Conservation (phyloP, 64 coral and sea anemone genomes). For the Montipora foliosa region DNA sequence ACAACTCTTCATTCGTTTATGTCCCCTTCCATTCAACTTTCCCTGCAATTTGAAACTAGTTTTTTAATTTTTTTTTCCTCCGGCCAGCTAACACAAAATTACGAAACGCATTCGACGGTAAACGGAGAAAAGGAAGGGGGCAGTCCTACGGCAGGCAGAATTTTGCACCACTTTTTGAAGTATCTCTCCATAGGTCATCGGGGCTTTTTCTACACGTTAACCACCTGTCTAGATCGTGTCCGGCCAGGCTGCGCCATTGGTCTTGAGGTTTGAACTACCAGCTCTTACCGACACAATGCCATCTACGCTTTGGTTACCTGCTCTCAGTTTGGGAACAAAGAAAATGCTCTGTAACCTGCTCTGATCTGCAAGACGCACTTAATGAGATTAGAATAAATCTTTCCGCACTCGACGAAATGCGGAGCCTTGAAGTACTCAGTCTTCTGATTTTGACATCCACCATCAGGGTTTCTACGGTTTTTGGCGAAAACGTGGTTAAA, state of each 20-base stretch:
- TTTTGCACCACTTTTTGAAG: not conserved
- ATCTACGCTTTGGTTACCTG: not conserved
- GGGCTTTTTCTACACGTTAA: not conserved
- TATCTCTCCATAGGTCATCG: not conserved
- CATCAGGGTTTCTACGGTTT: not conserved
- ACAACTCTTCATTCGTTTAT: too few relatives aligned
- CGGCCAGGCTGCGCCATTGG: not conserved
- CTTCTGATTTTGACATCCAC: not conserved
- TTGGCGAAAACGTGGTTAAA: not conserved
- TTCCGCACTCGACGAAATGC: not conserved
- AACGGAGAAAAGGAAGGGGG: too few relatives aligned
- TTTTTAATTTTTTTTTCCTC: too few relatives aligned
- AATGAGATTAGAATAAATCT: not conserved
- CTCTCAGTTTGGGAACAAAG: not conserved
- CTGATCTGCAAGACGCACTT: constrained; percentile 1
- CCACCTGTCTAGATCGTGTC: not conserved
- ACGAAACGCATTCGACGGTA: too few relatives aligned
- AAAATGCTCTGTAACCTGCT: not conserved
- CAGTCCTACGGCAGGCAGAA: too few relatives aligned
- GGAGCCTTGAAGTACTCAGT: not conserved
- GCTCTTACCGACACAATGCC: not conserved
- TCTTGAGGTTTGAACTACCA: constrained; percentile 1
- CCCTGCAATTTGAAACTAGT: too few relatives aligned
- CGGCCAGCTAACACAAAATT: too few relatives aligned
- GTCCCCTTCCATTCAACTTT: too few relatives aligned